phyloP scores from a whole-genome alignment of 1,140 invertebrate genomes.

The Heliconius hewitsoni region DNA sequence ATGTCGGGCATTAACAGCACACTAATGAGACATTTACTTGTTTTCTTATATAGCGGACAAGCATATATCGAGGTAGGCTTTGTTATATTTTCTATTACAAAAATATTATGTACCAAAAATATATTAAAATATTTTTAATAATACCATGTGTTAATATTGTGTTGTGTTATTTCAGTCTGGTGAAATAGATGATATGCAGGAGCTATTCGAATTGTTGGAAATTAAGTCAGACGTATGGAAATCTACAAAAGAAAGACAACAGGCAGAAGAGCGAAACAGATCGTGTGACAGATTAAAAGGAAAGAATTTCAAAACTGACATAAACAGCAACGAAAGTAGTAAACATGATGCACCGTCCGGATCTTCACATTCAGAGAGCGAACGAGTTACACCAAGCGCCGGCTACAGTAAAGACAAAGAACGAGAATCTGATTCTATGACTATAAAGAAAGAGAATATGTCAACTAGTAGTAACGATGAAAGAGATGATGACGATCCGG shows the following conservation, averaged over 20 bases:
- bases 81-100: not conserved
- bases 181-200: slow-evolving; percentile 90
- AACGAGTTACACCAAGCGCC: slow-evolving; percentile 72
- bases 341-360: slow-evolving; percentile 79
- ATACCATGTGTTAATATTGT: not conserved
- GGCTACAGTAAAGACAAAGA: slow-evolving; percentile 76
- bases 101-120: not conserved
- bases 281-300: slow-evolving; percentile 81
- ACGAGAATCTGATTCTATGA: slow-evolving; percentile 66
- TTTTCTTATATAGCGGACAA: slow-evolving; percentile 92
- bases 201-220: slow-evolving; percentile 90
- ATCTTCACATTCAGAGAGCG: slow-evolving; percentile 78
- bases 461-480: slow-evolving; percentile 81
- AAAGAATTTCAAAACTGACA: slow-evolving; percentile 83
- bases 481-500: slow-evolving; percentile 81
- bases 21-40: slow-evolving; percentile 89
- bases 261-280: slow-evolving; percentile 77
- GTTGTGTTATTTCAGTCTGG: slow-evolving; percentile 84
- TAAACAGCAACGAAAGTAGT: slow-evolving; percentile 84
- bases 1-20: slow-evolving; percentile 89
- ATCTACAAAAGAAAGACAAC: slow-evolving; percentile 82
- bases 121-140: not conserved
- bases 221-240: slow-evolving; percentile 90
- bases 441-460: slow-evolving; percentile 80
- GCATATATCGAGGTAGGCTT: slow-evolving; percentile 87